Evolutionary conservation across 1,140 invertebrate genomes (phyloP), one percentile per base, ranked within the genome.

Genomic region (Caenorhabditis brenneri): DNA sequence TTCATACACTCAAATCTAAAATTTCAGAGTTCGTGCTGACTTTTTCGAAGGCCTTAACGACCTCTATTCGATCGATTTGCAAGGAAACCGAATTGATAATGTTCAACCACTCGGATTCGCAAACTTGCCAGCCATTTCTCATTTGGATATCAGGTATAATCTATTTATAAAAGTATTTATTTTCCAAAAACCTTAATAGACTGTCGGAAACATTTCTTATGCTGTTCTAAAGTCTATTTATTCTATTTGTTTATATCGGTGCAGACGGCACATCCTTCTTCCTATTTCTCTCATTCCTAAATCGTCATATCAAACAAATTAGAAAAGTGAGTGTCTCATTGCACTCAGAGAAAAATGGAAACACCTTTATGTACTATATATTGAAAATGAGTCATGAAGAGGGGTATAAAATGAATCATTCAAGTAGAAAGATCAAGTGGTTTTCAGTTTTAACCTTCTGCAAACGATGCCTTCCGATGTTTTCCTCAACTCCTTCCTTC

Each of bases 41-140:
- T 88, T 88, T 81, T 90, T 90, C 83, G 86, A 89, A 87, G 88
- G 88, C n/a, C 83, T 90, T 1, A 85, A 88, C 42, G 87, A 90
- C 33, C 84, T 90, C 22, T 91, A 90, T 65, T 91, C 89, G n/a
- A 85, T 90, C 48, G 89, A 90, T 85, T 74, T 90, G 27, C 88
- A 90, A 85, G 90, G 89, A 49, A 90, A 90, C 86, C 81, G 89
- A 80, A 65, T 90, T 42, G 89, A 88, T 22, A 82, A 81, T n/a
- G 89, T 91, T 46, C 89, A 90, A 80, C 80, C 84, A 27, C 48
- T 83, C 24, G 90, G 85, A 27, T 90, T 90, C 79, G 90, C 90
- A n/a, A 90, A 91, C 78, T 85, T 90, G 39, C 89, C 89, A 51
- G 36, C 80, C 29, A 84, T 90, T 7, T 65, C 87, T 29, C 90